Evolutionary conservation across 2,888 invertebrate genomes (phyloP), one percentile per base, ranked within the genome.

Genomic region (Lasioglossum oenotherae): DNA sequence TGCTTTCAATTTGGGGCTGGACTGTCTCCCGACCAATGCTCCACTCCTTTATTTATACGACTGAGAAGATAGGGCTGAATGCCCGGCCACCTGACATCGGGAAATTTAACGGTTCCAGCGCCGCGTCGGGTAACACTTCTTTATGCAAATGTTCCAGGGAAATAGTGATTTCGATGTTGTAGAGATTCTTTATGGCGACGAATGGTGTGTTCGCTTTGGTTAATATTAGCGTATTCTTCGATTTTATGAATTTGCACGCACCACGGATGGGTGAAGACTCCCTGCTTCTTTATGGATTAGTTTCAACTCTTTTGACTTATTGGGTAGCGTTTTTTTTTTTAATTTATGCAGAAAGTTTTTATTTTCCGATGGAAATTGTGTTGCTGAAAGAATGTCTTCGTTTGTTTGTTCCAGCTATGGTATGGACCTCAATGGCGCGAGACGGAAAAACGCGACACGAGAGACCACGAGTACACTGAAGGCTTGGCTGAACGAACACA

Each of bases 391-490:
- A 44, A 0, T 10, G 71, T 6, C 3, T 23, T 8, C 0, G n/a
- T 74, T 82, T 69, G 16, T 44, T 38, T 93, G 94, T 96, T 96
- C 46, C 96, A 98, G 98, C 94, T 99, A 98, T 95, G 98, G 98
- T 87, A 98, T 98, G 97, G 99, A 99, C 95, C 96, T 99, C 92
- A 99, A 99, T 95, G 99, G 99, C 23, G 98, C 98, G 84, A 96
- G 99, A 94, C 97, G 99, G 94, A 99, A 99, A 96, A 99, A 99
- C 96, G 99, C 99, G 82, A 99, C 99, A 41, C 96, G 99, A 87
- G 99, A 99, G 96, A 99, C 99, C 71, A 99, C 99, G 81, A 98
- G 98, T 94, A 99, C 99, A 38, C 96, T 99, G 75, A 99, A 99
- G 95, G 99, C 99, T 74, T 99, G 99, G 99, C 97, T 99, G 74